A percentile compares a stretch with the other conserved stretches of the same genome.
phyloP scores from a whole-genome alignment of 1,140 invertebrate species.

The Glossosoma conforme region DNA sequence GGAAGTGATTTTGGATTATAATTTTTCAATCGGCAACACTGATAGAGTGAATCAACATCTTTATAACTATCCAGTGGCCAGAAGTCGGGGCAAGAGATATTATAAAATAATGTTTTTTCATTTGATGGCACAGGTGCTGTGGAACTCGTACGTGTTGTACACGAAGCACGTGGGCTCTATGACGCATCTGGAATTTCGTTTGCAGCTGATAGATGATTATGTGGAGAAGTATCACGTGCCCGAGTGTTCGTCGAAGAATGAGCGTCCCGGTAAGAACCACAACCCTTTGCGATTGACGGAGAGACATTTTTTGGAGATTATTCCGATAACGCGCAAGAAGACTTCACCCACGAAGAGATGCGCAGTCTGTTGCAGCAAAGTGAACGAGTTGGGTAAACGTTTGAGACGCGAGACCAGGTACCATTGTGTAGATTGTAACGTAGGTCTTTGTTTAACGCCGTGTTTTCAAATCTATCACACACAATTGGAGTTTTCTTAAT shows the following conservation, averaged over 20 bases:
- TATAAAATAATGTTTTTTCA: conserved; percentile 2
- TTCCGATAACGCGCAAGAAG: too few species aligned
- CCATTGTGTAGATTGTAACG: too few species aligned
- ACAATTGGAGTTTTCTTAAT: too few species aligned
- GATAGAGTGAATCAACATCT: conserved; percentile 1
- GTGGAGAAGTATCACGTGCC: not conserved
- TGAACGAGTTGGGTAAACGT: too few species aligned
- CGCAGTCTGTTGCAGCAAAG: too few species aligned
- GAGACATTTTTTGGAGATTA: conserved; percentile 11
- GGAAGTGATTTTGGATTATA: not conserved
- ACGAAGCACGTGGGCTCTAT: not conserved
- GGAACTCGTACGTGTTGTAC: not conserved
- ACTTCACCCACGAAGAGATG: too few species aligned
- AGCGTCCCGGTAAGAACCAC: not conserved
- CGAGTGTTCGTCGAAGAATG: too few species aligned
- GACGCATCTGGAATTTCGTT: not conserved
- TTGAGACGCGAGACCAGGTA: too few species aligned
- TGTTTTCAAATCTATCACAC: too few species aligned
- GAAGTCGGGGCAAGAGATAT: not conserved
- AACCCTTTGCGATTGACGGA: conserved; percentile 9
- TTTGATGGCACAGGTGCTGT: not conserved
- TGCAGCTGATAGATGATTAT: not conserved
- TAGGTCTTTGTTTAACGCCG: too few species aligned
- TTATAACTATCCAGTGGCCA: not conserved
- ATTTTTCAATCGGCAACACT: too few species aligned